Evolutionary conservation across 2,113 vertebrate genomes (phyloP).

Genomic region (Thalassarche chlororhynchos): DNA sequence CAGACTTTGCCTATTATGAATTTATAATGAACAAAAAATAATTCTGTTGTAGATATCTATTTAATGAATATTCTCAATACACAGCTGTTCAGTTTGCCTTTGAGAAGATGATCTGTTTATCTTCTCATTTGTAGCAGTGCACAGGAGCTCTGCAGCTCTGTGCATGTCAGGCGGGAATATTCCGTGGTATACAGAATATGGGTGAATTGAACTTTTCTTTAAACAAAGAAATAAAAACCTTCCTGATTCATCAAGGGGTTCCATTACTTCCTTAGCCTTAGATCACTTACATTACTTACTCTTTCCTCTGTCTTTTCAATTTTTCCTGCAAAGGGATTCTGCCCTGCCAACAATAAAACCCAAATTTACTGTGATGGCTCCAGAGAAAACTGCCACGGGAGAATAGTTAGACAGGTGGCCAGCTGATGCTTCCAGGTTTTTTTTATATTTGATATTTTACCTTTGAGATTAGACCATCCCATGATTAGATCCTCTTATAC

Average conservation of each 20-base stretch:
- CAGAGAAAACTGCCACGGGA: background rate
- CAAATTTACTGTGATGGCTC: background rate
- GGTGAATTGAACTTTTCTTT: background rate
- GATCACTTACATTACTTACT: background rate
- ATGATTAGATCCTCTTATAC: background rate
- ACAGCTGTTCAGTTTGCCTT: background rate
- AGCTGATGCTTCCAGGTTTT: background rate
- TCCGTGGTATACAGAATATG: background rate
- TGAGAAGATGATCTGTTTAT: background rate
- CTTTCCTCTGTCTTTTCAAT: background rate
- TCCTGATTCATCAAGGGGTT: background rate
- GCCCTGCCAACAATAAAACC: background rate
- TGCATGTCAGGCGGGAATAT: background rate
- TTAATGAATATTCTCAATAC: conserved; percentile 3
- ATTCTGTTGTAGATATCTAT: background rate
- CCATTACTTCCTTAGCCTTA: background rate
- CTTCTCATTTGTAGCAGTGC: background rate
- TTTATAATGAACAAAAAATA: conserved; percentile 33
- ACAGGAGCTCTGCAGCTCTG: background rate
- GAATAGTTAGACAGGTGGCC: background rate
- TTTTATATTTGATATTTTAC: background rate
- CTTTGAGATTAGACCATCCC: background rate
- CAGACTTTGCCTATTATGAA: background rate
- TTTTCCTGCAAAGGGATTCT: background rate
- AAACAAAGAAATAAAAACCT: background rate